Evolutionary conservation across 2,113 vertebrate genomes (phyloP), one percentile per base, ranked within the genome.

Genomic region (Eulemur macaco): DNA sequence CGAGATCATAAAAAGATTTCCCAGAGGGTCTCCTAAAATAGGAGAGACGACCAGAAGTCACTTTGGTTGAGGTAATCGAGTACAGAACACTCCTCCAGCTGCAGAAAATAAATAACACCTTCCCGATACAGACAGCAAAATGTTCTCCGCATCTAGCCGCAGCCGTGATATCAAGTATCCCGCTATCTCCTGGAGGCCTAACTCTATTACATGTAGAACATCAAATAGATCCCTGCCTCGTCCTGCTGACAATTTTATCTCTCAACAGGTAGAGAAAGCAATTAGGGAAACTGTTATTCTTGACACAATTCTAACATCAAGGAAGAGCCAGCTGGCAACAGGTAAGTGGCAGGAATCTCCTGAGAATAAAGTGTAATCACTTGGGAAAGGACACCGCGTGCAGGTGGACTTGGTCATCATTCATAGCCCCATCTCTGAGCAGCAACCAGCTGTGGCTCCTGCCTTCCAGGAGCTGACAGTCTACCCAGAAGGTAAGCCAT

Each of bases 21-120:
- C 88, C 91, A 31, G 85, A 94, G 85, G 90, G 71, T 78, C 93
- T 96, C 86, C 94, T 90, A 85, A 97, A 96, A 95, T 84, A 96
- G 84, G 76, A 95, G 76, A 83, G 37, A 34, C 5, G 3, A 69
- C 92, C 95, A 77, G 91, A 92, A 96, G 64, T 77, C 77, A 42
- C 63, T 90, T 12, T 3, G 88, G 85, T 60, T 76, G 91, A 95
- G 81, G 86, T 83, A 74, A 94, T 45, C 20, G 17, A 52, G 71
- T 64, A 12, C 45, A 89, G 80, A 94, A 50, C 52, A 68, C 71
- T 84, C 50, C 52, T 88, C 66, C 60, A n/a, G 50, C 85, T 18
- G 47, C 37, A 80, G 88, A 56, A 83, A 66, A 85, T 73, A 94
- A 97, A 64, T 29, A 82, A 89, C 25, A 12, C 84, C 73, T 96